These are phyloP conservation scores for Brachionus paranguensis DNA, from an alignment of 1,140 invertebrate genomes.

Conservation along the genomic window DNA sequence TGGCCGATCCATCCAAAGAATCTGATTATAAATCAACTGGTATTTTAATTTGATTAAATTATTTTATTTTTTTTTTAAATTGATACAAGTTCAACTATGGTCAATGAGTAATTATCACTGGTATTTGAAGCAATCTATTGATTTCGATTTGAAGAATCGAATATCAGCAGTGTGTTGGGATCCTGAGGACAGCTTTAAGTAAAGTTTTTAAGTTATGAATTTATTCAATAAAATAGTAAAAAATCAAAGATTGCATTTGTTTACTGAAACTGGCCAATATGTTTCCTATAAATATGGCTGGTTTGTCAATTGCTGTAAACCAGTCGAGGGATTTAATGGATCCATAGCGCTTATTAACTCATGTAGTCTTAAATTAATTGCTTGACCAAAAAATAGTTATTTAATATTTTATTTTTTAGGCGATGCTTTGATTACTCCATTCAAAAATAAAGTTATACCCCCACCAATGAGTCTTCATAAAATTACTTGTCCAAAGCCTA, in stretches of 20 bases:
- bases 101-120: slow-evolving; percentile 79
- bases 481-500: slow-evolving; percentile 58
- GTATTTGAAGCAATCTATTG: slow-evolving; percentile 73
- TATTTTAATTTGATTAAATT: not conserved
- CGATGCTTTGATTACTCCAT: slow-evolving; percentile 66
- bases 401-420: slow-evolving; percentile 48
- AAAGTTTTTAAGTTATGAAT: not conserved
- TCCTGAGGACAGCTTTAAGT: slow-evolving; percentile 28
- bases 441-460: slow-evolving; percentile 67
- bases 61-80: not conserved
- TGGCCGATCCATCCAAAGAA: not conserved
- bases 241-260: slow-evolving; percentile 1
- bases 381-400: not conserved
- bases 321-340: slow-evolving; percentile 46
- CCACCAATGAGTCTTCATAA: slow-evolving; percentile 71
- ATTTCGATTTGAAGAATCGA: slow-evolving; percentile 44
- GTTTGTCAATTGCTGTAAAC: slow-evolving; percentile 24
- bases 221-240: not conserved
- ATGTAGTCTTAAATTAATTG: slow-evolving; percentile 46
- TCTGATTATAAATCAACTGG: not conserved
- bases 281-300: slow-evolving; percentile 20
- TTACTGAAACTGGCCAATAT: not conserved
- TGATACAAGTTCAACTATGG: slow-evolving; percentile 65
- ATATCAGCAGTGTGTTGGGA: slow-evolving; percentile 23
- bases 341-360: slow-evolving; percentile 73